Evolutionary conservation across 2,797 vertebrate species (phyloP).

Genomic region (Phylloscopus collybita): DNA sequence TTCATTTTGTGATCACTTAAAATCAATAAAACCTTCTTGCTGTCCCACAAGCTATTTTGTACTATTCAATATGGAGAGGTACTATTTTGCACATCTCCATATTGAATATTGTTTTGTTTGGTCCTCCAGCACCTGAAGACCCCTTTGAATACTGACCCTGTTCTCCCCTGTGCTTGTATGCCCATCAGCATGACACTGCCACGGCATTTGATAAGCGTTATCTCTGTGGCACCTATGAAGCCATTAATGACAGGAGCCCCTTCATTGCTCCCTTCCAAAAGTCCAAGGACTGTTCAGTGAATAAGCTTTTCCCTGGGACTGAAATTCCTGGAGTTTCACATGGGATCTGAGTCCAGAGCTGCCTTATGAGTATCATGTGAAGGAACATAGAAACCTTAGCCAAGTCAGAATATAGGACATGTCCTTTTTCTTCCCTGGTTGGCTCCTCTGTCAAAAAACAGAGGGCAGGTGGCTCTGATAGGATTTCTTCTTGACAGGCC

Average conservation of each 20-base stretch:
- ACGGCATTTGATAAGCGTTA: background rate
- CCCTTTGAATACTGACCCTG: background rate
- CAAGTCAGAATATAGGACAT: background rate
- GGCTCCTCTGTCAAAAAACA: background rate
- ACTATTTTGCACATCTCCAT: background rate
- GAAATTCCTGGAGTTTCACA: background rate
- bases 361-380: background rate
- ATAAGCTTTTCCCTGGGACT: background rate
- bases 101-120: background rate
- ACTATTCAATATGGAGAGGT: too few relatives aligned
- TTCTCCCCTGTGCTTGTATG: background rate
- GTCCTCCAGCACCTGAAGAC: background rate
- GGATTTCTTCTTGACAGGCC: background rate
- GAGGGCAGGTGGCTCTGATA: background rate
- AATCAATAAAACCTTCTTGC: background rate
- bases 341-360: background rate
- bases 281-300: background rate
- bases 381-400: background rate
- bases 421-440: background rate
- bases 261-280: background rate
- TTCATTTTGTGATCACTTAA: background rate
- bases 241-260: background rate
- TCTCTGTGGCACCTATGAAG: background rate
- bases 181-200: fast-evolving
- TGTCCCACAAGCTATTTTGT: background rate